Percentiles rank a stretch among this genome's conserved stretches.
Evolutionary conservation across 2,797 vertebrate genomes (phyloP).

Genomic region (Cirrhinus molitorella): DNA sequence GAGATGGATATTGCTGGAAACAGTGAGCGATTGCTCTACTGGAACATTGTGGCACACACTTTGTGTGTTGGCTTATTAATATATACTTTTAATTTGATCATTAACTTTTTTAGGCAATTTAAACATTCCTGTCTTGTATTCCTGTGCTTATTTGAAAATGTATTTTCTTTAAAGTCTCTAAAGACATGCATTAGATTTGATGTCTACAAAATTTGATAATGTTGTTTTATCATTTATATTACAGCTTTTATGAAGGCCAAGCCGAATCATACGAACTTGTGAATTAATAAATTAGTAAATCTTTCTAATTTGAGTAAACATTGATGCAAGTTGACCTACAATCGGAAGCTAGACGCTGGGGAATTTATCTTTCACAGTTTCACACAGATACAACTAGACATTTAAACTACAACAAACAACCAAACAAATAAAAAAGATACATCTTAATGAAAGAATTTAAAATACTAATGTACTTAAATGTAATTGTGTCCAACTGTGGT

Average conservation of each 20-base stretch:
- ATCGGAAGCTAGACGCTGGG: constrained; percentile 26
- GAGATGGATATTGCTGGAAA: constrained; percentile 25
- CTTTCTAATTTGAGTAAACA: constrained; percentile 22
- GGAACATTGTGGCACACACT: neutral
- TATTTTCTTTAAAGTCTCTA: neutral
- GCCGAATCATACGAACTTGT: neutral
- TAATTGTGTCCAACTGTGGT: constrained; percentile 69
- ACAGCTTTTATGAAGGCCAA: neutral
- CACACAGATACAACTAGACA: constrained; percentile 75
- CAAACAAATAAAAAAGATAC: constrained; percentile 60
- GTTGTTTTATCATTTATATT: neutral
- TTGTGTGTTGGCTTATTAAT: neutral
- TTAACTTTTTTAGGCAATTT: neutral
- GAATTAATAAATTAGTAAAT: constrained; percentile 26
- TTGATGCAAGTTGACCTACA: constrained; percentile 14
- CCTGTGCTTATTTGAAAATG: neutral
- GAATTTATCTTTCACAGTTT: constrained; percentile 77
- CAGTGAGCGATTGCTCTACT: constrained; percentile 1
- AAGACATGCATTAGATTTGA: neutral
- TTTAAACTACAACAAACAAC: constrained; percentile 60
- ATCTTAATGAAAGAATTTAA: constrained; percentile 50
- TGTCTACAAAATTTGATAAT: neutral
- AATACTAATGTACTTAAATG: constrained; percentile 65
- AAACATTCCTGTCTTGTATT: neutral
- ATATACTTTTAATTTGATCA: neutral